Base-by-base conservation (phyloP, 2,888 invertebrate species). In the Kryphioiulus occultus region DNA sequence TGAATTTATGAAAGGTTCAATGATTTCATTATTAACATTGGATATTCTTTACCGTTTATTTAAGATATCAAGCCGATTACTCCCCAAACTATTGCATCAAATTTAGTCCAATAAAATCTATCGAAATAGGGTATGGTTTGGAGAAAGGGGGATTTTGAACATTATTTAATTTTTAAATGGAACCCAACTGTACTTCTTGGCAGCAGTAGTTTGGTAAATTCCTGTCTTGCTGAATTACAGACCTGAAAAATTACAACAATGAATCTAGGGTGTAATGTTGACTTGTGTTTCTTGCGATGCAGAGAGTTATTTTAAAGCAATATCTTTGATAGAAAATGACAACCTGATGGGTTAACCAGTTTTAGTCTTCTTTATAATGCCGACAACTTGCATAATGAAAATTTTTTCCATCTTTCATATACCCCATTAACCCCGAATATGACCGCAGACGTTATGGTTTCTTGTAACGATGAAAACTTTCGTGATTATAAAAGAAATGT, bases 381-480 rank as follows among this genome's bases (percentile, higher is more conserved):
- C 26, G 68, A 9, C 68, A 68, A 22, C 22, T 9, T 68, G 68
- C 26, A n/a, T 22, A 68, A n/a, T 22, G 68, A 22, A 26, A 68
- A 9, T 26, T 68, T 17, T 47, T 47, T 26, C 68, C 1, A 3
- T 59, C 26, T 68, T 68, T n/a, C n/a, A 7, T 68, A 68, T 26
- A 68, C 26, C 10, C 68, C 68, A 68, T 26, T 68, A 68, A 68
- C 68, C 68, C 68, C 68, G 4, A 26, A 26, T 68, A 1, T 68
- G 68, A 68, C 68, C 68, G 68, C 26, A 68, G 68, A 68, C 68
- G 68, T 68, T 68, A 68, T 68, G 68, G 68, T 68, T 68, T 26
- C 68, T 68, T 68, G 68, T 68, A 68, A 68, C 19, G 22, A 68
- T 68, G 68, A 68, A 26, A 68, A 68, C 22, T 68, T 68, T 26